Conservation (phyloP, 2,888 invertebrate species). For the Diogma glabrata region DNA sequence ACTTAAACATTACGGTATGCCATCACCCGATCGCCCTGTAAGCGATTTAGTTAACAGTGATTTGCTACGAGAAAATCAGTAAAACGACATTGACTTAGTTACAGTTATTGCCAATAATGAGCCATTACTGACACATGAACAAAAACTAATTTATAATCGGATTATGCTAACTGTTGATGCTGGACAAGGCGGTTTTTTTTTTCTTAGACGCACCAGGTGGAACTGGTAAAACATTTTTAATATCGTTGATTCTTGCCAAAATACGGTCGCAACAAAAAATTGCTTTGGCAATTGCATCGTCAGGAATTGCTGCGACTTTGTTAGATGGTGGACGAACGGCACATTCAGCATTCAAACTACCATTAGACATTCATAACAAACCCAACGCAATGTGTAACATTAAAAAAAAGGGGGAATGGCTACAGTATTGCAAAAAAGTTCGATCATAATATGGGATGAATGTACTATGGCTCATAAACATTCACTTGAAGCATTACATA, state of each 20-base stretch:
- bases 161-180: background rate
- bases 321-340: too few species aligned
- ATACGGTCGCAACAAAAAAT: background rate
- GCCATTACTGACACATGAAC: background rate
- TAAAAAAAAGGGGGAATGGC: too few species aligned
- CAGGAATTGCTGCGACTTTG: background rate
- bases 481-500: too few species aligned
- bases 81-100: background rate
- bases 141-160: background rate
- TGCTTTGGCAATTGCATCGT: background rate
- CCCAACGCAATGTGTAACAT: background rate
- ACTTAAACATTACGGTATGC: background rate
- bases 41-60: background rate
- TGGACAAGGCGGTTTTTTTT: conserved; percentile 9
- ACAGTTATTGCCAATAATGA: background rate
- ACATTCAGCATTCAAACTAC: background rate
- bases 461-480: too few species aligned
- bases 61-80: background rate
- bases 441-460: too few species aligned
- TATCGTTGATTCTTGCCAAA: background rate
- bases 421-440: too few species aligned
- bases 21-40: too few species aligned
- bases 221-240: background rate
- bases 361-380: background rate
- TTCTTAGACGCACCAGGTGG: conserved; percentile 4